phyloP scores from a whole-genome alignment of 2,113 vertebrate genomes.

The Stomatorhinus ivindoensis region DNA sequence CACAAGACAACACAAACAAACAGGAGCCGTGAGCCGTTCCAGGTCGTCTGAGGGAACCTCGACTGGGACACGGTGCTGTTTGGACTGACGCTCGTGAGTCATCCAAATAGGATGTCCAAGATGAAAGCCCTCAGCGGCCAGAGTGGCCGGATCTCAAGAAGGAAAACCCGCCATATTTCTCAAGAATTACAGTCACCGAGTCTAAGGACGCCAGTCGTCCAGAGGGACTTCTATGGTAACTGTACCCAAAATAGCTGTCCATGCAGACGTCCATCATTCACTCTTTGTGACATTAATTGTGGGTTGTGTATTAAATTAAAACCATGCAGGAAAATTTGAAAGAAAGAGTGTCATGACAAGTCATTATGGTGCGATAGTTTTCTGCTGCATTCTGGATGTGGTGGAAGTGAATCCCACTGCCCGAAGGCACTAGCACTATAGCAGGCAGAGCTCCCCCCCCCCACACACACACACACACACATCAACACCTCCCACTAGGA shows the following conservation, averaged over 20 bases:
- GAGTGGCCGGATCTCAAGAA: not conserved
- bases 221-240: not conserved
- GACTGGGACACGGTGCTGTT: constrained; percentile 5
- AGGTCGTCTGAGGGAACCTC: not conserved
- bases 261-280: not conserved
- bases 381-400: not conserved
- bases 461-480: not conserved
- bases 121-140: not conserved
- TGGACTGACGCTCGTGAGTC: constrained; percentile 19
- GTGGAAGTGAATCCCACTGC: not conserved
- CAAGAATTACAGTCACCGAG: not conserved
- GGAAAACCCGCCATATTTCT: not conserved
- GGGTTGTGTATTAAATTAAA: not conserved
- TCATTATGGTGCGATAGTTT: not conserved
- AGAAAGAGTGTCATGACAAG: not conserved
- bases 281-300: not conserved
- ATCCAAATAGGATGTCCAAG: not conserved
- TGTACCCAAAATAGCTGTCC: not conserved
- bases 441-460: not conserved
- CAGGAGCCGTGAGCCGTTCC: not conserved
- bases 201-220: not conserved
- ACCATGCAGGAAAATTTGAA: not conserved
- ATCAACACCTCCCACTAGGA: not conserved
- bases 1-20: constrained; percentile 15
- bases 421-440: not conserved